These are phyloP conservation scores for Chloebia gouldiae DNA, from an alignment of 2,113 vertebrate species.

Conservation along the genomic window DNA sequence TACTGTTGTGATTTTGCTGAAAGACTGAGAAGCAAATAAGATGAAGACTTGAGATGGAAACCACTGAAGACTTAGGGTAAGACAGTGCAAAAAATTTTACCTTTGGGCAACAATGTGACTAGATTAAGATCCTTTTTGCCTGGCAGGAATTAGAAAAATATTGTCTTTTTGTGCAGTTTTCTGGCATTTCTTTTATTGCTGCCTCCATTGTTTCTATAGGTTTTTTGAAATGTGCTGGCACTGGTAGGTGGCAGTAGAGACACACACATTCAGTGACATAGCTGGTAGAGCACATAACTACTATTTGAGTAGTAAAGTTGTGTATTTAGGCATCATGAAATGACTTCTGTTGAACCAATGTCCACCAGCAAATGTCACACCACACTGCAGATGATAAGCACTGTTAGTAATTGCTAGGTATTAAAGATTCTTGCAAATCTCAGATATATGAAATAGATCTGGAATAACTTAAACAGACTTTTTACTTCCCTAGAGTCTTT, in stretches of 20 bases:
- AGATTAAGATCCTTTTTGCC: neutral
- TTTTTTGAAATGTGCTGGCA: neutral
- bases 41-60: neutral
- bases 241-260: conserved; percentile 46
- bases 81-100: neutral
- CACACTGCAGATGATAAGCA: neutral
- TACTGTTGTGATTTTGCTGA: neutral
- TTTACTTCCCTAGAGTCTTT: neutral
- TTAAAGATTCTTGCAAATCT: neutral
- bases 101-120: neutral
- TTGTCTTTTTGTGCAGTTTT: neutral
- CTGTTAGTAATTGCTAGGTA: neutral
- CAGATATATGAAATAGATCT: neutral
- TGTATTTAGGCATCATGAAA: neutral
- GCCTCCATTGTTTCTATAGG: neutral
- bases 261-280: neutral
- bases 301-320: neutral
- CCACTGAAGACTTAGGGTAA: neutral
- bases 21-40: neutral
- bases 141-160: neutral
- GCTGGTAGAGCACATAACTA: too few relatives aligned
- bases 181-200: neutral
- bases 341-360: neutral
- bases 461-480: neutral
- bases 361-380: neutral